Evolutionary conservation across 2,888 invertebrate genomes (phyloP).

Genomic region (Cetonia aurata): DNA sequence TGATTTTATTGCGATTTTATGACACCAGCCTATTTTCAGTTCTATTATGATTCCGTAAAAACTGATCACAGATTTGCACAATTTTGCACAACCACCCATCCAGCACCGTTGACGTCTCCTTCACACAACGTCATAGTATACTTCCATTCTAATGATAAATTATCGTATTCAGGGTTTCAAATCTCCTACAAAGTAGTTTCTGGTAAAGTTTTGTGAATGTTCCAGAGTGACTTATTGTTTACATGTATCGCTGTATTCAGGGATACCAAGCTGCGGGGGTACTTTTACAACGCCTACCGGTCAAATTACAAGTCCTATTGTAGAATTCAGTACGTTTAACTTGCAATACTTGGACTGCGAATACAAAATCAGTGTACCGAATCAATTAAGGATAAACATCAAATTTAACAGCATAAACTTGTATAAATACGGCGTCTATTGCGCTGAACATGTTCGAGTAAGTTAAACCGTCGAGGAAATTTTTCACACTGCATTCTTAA

Average conservation of each 20-base stretch:
- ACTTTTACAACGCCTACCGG: constrained; percentile 75
- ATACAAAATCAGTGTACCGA: constrained; percentile 80
- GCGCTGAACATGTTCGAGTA: constrained; percentile 79
- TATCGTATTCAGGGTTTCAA: constrained; percentile 85
- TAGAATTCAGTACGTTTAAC: constrained; percentile 64
- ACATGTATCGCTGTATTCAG: constrained; percentile 59
- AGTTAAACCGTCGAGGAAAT: no score
- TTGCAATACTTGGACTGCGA: constrained; percentile 78
- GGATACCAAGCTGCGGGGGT: constrained; percentile 87
- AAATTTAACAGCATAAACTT: constrained; percentile 76
- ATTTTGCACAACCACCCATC: constrained; percentile 82
- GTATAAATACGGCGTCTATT: constrained; percentile 70
- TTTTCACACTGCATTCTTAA: constrained; percentile 20
- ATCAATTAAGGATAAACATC: constrained; percentile 75
- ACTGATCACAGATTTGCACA: constrained; percentile 67
- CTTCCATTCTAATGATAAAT: constrained; percentile 87
- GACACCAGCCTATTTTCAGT: constrained; percentile 27
- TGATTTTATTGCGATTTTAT: not conserved
- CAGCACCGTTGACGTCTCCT: constrained; percentile 78
- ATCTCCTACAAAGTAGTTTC: constrained; percentile 80
- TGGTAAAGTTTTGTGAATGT: constrained; percentile 66
- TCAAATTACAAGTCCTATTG: constrained; percentile 74
- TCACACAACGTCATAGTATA: constrained; percentile 75
- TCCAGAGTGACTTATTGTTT: not conserved
- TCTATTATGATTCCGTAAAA: constrained; percentile 44